Conservation (phyloP, 2,797 vertebrate genomes). For the Mionectes olivaceus region DNA sequence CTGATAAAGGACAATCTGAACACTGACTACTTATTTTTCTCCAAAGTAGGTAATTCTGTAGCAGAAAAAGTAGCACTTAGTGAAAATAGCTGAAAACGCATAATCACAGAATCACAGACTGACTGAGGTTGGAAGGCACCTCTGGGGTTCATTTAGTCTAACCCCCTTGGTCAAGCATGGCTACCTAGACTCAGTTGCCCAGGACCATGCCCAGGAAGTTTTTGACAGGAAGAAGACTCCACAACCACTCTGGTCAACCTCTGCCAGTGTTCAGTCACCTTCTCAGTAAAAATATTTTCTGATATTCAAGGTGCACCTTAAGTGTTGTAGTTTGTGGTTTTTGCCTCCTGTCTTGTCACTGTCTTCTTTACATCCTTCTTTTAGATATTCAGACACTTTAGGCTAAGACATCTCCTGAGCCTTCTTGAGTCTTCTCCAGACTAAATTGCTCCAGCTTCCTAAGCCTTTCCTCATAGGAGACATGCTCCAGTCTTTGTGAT, state of each 20-base stretch:
- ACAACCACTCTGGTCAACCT: neutral
- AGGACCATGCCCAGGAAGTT: neutral
- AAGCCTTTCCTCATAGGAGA: neutral
- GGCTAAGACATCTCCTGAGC: neutral
- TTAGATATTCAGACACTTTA: neutral
- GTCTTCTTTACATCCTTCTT: neutral
- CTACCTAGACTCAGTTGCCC: neutral
- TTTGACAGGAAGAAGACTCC: neutral
- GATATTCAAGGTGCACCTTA: neutral
- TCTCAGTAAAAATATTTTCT: neutral
- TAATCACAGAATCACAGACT: neutral
- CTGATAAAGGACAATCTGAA: neutral
- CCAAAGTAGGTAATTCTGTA: neutral
- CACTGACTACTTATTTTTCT: neutral
- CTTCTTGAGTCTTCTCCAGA: neutral
- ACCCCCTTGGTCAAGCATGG: neutral
- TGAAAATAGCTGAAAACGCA: neutral
- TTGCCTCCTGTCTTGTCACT: neutral
- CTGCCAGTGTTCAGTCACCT: neutral
- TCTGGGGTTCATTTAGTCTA: neutral
- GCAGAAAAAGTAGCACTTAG: neutral
- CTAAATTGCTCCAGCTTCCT: neutral
- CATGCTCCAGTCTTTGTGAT: neutral
- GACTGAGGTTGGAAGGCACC: neutral
- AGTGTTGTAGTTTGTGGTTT: neutral